These are phyloP conservation scores for Cotesia chilonis DNA, from an alignment of 1,140 invertebrate genomes.

Conservation along the genomic window DNA sequence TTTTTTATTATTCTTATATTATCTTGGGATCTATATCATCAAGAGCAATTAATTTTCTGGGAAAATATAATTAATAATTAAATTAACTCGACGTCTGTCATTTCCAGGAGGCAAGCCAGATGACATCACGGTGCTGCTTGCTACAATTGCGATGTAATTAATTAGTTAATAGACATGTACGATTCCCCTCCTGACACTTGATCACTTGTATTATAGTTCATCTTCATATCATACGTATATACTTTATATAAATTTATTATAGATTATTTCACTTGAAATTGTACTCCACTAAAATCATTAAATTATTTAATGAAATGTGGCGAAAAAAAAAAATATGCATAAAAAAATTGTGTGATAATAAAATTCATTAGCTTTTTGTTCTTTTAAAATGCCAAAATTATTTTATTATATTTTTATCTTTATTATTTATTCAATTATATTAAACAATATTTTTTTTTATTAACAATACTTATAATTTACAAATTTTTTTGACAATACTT, in stretches of 20 bases:
- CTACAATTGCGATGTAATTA: constrained; percentile 81
- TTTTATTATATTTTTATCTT: too few species aligned
- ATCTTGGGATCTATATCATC: too few species aligned
- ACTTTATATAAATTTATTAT: not conserved
- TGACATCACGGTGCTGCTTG: constrained; percentile 95
- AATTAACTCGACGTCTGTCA: constrained; percentile 41
- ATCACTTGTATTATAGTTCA: constrained; percentile 65
- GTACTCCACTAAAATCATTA: constrained; percentile 48
- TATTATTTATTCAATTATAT: too few species aligned
- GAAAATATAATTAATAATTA: constrained; percentile 32
- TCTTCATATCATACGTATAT: constrained; percentile 57
- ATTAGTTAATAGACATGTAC: constrained; percentile 27
- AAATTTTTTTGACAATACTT: too few species aligned
- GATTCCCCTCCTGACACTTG: constrained; percentile 33
- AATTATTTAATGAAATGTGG: constrained; percentile 54
- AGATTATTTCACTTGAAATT: constrained; percentile 53
- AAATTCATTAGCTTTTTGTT: too few species aligned
- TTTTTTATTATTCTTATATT: too few species aligned
- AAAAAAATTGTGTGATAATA: not conserved
- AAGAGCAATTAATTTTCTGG: too few species aligned
- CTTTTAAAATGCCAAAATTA: too few species aligned
- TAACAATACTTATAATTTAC: too few species aligned
- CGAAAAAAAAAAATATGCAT: constrained; percentile 5
- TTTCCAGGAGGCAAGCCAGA: constrained; percentile 94
- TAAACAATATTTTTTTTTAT: too few species aligned